Percentiles rank a stretch among this genome's conserved stretches.
These are phyloP conservation scores for Lithophane semibrunnea DNA, from an alignment of 2,888 invertebrate genomes.

Conservation along the genomic window DNA sequence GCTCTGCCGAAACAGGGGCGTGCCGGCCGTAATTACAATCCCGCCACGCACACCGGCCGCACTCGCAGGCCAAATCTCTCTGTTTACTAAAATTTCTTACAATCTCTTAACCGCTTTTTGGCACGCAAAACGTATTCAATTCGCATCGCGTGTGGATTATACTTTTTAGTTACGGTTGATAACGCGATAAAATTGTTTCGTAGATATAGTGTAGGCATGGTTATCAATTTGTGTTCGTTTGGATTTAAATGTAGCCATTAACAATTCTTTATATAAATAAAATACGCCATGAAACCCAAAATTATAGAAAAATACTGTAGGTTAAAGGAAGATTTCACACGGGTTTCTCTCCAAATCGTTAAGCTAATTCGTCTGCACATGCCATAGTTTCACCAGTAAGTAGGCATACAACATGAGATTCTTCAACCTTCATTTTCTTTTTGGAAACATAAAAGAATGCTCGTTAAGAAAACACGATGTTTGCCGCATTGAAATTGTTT, in stretches of 20 bases:
- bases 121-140: constrained; percentile 84
- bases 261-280: constrained; percentile 61
- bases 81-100: constrained; percentile 84
- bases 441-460: constrained; percentile 79
- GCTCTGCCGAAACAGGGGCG: constrained; percentile 82
- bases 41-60: constrained; percentile 77
- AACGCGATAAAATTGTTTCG: constrained; percentile 73
- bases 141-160: constrained; percentile 85
- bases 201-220: constrained; percentile 70
- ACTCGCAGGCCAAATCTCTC: constrained; percentile 78
- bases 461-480: constrained; percentile 88
- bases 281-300: constrained; percentile 61
- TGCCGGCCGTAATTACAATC: constrained; percentile 83
- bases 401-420: constrained; percentile 69
- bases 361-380: constrained; percentile 26
- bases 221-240: constrained; percentile 74
- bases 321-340: constrained; percentile 51
- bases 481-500: constrained; percentile 88
- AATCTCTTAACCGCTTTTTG: constrained; percentile 83
- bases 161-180: constrained; percentile 82
- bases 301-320: constrained; percentile 50
- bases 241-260: constrained; percentile 70
- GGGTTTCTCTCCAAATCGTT: constrained; percentile 48
- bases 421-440: constrained; percentile 72
- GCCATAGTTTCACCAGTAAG: constrained; percentile 23